phyloP scores from a whole-genome alignment of 2,113 vertebrate species.

The Leptobrachium leishanense region DNA sequence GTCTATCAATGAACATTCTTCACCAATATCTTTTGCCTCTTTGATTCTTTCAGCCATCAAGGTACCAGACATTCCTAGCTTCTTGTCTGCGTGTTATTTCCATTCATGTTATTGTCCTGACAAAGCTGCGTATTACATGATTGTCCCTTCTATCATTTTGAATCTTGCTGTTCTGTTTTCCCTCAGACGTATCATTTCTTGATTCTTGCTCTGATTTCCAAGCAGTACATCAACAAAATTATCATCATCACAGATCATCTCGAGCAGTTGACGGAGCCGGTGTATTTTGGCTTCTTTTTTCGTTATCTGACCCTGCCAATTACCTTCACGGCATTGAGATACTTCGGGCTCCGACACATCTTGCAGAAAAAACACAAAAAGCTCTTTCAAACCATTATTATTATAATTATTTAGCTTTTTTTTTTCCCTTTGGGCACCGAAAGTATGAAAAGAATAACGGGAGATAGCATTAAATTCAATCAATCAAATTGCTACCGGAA shows the following conservation, averaged over 20 bases:
- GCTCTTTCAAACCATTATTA: background rate
- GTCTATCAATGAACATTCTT: no score
- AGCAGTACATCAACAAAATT: conserved; percentile 39
- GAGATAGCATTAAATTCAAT: no score
- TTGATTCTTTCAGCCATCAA: background rate
- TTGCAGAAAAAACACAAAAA: background rate
- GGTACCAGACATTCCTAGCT: conserved; percentile 21
- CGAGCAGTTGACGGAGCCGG: conserved; percentile 22
- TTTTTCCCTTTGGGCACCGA: background rate
- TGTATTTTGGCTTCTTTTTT: conserved; percentile 16
- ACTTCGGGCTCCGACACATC: background rate
- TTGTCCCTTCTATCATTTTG: conserved; percentile 44
- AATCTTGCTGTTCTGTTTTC: conserved; percentile 40
- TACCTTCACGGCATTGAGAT: conserved; percentile 14
- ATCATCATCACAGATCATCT: conserved; percentile 25
- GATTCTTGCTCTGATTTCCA: conserved; percentile 7
- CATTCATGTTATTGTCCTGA: conserved; percentile 25
- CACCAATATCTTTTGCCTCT: no score
- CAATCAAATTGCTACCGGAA: no score
- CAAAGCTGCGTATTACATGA: conserved; percentile 13
- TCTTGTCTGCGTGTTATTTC: conserved; percentile 4
- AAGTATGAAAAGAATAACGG: no score
- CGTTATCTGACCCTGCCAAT: conserved; percentile 44
- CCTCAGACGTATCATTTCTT: conserved; percentile 43
- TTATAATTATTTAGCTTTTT: background rate